Evolutionary conservation across 2,113 vertebrate genomes (phyloP).

Genomic region (Mus spicilegus): DNA sequence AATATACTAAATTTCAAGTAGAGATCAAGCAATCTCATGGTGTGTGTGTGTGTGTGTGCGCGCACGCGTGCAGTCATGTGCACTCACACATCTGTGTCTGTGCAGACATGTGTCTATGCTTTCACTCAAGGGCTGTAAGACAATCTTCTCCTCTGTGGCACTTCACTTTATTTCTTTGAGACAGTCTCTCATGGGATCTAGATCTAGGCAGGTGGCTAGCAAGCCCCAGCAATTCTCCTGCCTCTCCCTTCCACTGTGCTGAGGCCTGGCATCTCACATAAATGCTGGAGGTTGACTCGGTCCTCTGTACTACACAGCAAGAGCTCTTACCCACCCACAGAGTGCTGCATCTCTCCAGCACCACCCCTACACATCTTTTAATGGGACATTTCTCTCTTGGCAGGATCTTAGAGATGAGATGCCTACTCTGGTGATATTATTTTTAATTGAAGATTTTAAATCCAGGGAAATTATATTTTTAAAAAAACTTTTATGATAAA

Average conservation of each 20-base stretch:
- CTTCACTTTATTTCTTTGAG: background rate
- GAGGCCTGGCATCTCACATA: background rate
- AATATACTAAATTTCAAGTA: background rate
- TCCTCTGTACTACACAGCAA: background rate
- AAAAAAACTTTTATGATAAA: background rate
- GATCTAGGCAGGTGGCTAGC: background rate
- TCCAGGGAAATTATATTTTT: background rate
- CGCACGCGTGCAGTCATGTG: rapidly evolving
- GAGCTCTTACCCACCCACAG: background rate
- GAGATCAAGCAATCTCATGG: background rate
- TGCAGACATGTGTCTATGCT: rapidly evolving
- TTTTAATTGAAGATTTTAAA: background rate
- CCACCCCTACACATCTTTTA: background rate
- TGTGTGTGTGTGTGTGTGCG: background rate
- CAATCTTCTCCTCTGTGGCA: background rate
- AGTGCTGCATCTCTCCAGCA: background rate
- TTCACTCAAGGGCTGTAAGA: background rate
- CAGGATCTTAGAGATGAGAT: background rate
- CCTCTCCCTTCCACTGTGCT: background rate
- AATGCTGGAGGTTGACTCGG: background rate
- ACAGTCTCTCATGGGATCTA: background rate
- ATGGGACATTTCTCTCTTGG: background rate
- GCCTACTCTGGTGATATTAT: background rate
- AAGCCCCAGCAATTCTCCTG: background rate
- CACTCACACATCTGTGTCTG: background rate